phyloP scores from a whole-genome alignment of 2,888 invertebrate species.

The Caenorhabditis sulstoni region DNA sequence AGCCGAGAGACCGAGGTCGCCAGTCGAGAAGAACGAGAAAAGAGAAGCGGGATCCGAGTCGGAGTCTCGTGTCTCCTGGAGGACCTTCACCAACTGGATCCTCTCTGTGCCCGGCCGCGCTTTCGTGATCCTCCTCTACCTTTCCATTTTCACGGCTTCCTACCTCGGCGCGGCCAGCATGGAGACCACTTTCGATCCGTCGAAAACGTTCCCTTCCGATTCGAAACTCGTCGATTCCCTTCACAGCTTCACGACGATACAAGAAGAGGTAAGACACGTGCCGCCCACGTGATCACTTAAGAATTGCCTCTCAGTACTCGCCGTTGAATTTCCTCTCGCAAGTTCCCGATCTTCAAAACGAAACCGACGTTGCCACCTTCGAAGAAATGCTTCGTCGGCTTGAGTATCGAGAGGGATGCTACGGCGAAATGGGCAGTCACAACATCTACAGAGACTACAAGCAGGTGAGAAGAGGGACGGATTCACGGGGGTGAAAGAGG shows the following conservation, averaged over 20 bases:
- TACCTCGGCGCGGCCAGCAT: constrained; percentile 68
- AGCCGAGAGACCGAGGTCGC: not conserved
- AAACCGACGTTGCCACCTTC: constrained; percentile 58
- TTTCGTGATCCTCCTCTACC: constrained; percentile 62
- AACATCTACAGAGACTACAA: constrained; percentile 70
- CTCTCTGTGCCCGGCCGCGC: constrained; percentile 65
- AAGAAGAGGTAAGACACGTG: constrained; percentile 62
- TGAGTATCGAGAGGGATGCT: constrained; percentile 67
- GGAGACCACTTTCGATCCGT: constrained; percentile 74
- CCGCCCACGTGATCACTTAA: constrained; percentile 6
- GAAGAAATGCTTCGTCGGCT: constrained; percentile 65
- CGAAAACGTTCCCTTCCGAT: constrained; percentile 77
- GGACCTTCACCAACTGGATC: constrained; percentile 39
- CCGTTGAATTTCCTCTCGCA: constrained; percentile 75
- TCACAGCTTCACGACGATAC: constrained; percentile 65
- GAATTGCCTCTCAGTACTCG: constrained; percentile 66
- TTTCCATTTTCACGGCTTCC: constrained; percentile 58
- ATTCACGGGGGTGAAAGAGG: not conserved
- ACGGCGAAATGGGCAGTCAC: constrained; percentile 62
- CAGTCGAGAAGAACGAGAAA: constrained; percentile 8
- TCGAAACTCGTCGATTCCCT: constrained; percentile 71
- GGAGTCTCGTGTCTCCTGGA: constrained; percentile 32
- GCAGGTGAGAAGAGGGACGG: constrained; percentile 38
- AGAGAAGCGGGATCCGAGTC: not conserved
- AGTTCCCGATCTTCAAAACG: constrained; percentile 68